Conservation (phyloP, 2,888 invertebrate genomes). For the Margaritifera margaritifera region DNA sequence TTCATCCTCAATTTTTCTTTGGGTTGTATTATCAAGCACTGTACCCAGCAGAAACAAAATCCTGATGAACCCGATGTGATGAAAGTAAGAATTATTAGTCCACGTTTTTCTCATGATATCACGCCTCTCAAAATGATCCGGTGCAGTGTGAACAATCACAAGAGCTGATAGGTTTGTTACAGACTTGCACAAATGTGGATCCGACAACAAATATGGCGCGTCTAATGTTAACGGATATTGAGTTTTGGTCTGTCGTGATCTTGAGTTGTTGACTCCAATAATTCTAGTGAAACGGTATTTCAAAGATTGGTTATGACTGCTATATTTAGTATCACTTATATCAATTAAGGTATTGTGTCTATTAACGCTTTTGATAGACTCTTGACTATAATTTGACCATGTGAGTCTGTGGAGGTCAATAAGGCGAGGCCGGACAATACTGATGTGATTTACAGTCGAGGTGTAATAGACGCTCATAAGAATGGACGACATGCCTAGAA, state of each 20-base stretch:
- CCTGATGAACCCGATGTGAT: slow-evolving; percentile 17
- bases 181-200: slow-evolving; percentile 23
- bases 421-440: too few relatives aligned
- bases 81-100: slow-evolving; percentile 39
- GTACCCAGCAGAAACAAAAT: slow-evolving; percentile 50
- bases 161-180: slow-evolving; percentile 23
- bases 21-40: slow-evolving; percentile 20
- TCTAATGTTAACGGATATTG: slow-evolving; percentile 26
- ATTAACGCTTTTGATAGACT: too few relatives aligned
- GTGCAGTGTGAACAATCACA: slow-evolving; percentile 43
- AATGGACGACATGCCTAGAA: too few relatives aligned
- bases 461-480: too few relatives aligned
- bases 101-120: slow-evolving; percentile 43
- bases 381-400: too few relatives aligned
- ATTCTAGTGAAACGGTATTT: too few relatives aligned
- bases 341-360: too few relatives aligned
- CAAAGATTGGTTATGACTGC: too few relatives aligned
- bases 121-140: slow-evolving; percentile 34
- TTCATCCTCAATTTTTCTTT: slow-evolving; percentile 38
- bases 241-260: slow-evolving; percentile 7
- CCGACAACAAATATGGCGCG: slow-evolving; percentile 20
- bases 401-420: too few relatives aligned
- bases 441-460: too few relatives aligned
- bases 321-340: too few relatives aligned
- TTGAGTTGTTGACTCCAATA: too few relatives aligned